A percentile compares a stretch with the other conserved stretches of the same genome.
These are phyloP conservation scores for Cryptus armator DNA, from an alignment of 2,888 invertebrate genomes.

Conservation along the genomic window DNA sequence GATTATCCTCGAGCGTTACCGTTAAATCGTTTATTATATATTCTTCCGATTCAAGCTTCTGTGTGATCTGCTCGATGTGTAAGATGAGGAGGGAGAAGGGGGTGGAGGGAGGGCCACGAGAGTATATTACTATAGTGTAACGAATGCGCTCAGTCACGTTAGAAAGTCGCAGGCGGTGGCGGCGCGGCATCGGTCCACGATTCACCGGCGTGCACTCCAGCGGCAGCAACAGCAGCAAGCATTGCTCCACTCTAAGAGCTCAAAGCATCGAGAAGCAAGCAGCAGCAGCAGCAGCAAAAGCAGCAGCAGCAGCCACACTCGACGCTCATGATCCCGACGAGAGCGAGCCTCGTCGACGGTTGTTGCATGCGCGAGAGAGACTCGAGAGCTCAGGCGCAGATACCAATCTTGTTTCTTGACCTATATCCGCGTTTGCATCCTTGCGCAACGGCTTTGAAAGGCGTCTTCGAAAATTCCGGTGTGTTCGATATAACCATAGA, in stretches of 20 bases:
- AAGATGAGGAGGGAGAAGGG: neutral
- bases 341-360: slow-evolving; percentile 54
- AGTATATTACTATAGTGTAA: slow-evolving; percentile 70
- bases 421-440: slow-evolving; percentile 85
- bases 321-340: slow-evolving; percentile 62
- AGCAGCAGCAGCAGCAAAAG: slow-evolving; percentile 30
- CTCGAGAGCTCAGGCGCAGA: slow-evolving; percentile 74
- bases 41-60: slow-evolving; percentile 78
- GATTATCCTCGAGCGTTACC: slow-evolving; percentile 15
- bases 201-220: slow-evolving; percentile 62
- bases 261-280: slow-evolving; percentile 35
- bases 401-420: slow-evolving; percentile 85
- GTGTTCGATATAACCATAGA: slow-evolving; percentile 37
- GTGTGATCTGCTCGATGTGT: slow-evolving; percentile 64
- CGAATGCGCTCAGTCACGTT: slow-evolving; percentile 83
- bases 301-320: slow-evolving; percentile 57
- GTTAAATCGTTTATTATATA: slow-evolving; percentile 32
- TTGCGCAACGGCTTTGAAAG: slow-evolving; percentile 83
- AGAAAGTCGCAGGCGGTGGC: slow-evolving; percentile 80
- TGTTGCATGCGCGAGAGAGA: slow-evolving; percentile 60
- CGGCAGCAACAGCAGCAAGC: slow-evolving; percentile 55
- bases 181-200: slow-evolving; percentile 66
- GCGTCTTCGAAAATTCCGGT: slow-evolving; percentile 80
- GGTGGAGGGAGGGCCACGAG: slow-evolving; percentile 19
- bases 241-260: slow-evolving; percentile 64